These are phyloP conservation scores for Sus scrofa DNA, from an alignment of 2,113 vertebrate genomes.

Conservation along the genomic window T2T-Sscrofa CM000817.6:126447501-126448000, in stretches of 20 bases:
- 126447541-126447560: neutral
- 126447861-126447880: neutral
- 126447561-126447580: neutral
- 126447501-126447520: neutral
- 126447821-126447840: neutral
- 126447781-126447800: neutral
- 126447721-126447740: neutral
- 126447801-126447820: neutral
- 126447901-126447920: too few species aligned
- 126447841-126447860: neutral
- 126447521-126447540: neutral
- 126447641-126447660: neutral
- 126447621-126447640: neutral
- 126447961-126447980: too few species aligned
- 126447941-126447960: too few species aligned
- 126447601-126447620: neutral
- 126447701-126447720: neutral
- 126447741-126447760: neutral
- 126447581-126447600: neutral
- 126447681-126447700: neutral
- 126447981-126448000: too few species aligned
- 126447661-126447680: neutral
- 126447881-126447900: neutral
- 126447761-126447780: neutral
- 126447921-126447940: too few species aligned